phyloP scores from a whole-genome alignment of 1,140 invertebrate genomes.

The Hermetia illucens region DNA sequence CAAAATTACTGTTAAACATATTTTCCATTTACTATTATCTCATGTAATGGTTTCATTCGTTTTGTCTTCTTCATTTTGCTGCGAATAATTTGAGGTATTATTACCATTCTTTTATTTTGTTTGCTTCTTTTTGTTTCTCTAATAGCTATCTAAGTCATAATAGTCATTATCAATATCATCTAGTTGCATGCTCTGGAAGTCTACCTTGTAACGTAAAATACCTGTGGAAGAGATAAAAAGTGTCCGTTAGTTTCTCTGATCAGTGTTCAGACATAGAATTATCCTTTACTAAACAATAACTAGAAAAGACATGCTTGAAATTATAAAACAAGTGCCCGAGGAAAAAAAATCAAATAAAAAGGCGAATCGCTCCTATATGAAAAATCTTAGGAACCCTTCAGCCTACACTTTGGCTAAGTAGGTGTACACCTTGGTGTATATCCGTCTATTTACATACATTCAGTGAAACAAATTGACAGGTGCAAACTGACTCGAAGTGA shows the following conservation, averaged over 20 bases:
- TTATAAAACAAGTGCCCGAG: not conserved
- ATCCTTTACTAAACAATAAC: too few relatives aligned
- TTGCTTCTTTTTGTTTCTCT: conserved; percentile 28
- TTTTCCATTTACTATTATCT: too few relatives aligned
- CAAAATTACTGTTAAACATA: not conserved
- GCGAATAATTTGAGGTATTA: not conserved
- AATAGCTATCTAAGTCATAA: conserved; percentile 90
- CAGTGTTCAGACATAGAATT: too few relatives aligned
- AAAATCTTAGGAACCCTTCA: too few relatives aligned
- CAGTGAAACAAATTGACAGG: too few relatives aligned
- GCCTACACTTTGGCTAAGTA: too few relatives aligned
- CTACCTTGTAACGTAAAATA: conserved; percentile 95
- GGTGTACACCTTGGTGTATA: too few relatives aligned
- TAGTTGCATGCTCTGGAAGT: conserved; percentile 92
- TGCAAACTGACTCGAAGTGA: too few relatives aligned
- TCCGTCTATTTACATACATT: too few relatives aligned
- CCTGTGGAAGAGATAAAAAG: conserved; percentile 45
- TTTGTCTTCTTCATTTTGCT: too few relatives aligned
- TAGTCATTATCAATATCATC: conserved; percentile 72
- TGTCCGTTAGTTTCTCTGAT: too few relatives aligned
- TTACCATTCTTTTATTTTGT: not conserved
- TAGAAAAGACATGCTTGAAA: not conserved
- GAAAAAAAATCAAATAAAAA: not conserved
- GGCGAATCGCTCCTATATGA: not conserved
- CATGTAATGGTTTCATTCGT: too few relatives aligned